Percentiles rank a stretch among this genome's conserved stretches.
phyloP scores from a whole-genome alignment of 1,140 invertebrate genomes.

The Neocloeon triangulifer region DNA sequence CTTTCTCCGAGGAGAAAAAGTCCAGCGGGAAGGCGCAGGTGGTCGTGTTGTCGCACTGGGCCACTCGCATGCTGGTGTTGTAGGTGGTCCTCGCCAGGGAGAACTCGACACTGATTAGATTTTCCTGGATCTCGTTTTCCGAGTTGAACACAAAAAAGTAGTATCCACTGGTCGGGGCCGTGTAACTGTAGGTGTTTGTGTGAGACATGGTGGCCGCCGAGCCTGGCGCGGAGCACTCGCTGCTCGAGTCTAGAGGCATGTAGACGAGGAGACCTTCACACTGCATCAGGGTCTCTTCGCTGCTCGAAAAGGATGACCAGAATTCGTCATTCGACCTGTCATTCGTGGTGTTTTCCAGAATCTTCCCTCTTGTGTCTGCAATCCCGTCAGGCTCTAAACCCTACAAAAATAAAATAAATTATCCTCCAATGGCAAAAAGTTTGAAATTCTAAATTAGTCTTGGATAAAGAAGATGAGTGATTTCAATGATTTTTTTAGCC shows the following conservation, averaged over 20 bases:
- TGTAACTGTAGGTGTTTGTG: too few species aligned
- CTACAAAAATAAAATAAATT: background rate
- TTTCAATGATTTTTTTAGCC: too few species aligned
- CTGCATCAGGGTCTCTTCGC: slow-evolving; percentile 45
- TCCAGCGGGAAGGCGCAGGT: slow-evolving; percentile 34
- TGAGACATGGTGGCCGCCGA: too few species aligned
- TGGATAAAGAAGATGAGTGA: too few species aligned
- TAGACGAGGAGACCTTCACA: slow-evolving; percentile 49
- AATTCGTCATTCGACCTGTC: slow-evolving; percentile 50
- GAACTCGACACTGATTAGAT: slow-evolving; percentile 39
- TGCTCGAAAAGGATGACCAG: slow-evolving; percentile 55
- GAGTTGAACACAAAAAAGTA: slow-evolving; percentile 66
- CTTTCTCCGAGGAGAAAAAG: slow-evolving; percentile 42
- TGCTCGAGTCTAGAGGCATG: slow-evolving; percentile 40
- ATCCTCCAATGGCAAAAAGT: too few species aligned
- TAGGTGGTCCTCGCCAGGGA: slow-evolving; percentile 44
- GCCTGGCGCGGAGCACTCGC: too few species aligned
- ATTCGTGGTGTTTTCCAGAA: slow-evolving; percentile 13
- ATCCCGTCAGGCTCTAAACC: slow-evolving; percentile 7
- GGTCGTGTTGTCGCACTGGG: slow-evolving; percentile 26
- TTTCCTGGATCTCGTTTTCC: slow-evolving; percentile 49
- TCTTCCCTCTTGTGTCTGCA: slow-evolving; percentile 7
- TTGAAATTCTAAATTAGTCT: too few species aligned
- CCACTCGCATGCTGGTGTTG: slow-evolving; percentile 28
- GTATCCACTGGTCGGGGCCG: slow-evolving; percentile 45